These are phyloP conservation scores for Limnodromus scolopaceus DNA, from an alignment of 2,797 vertebrate species.

Conservation along the genomic window DNA sequence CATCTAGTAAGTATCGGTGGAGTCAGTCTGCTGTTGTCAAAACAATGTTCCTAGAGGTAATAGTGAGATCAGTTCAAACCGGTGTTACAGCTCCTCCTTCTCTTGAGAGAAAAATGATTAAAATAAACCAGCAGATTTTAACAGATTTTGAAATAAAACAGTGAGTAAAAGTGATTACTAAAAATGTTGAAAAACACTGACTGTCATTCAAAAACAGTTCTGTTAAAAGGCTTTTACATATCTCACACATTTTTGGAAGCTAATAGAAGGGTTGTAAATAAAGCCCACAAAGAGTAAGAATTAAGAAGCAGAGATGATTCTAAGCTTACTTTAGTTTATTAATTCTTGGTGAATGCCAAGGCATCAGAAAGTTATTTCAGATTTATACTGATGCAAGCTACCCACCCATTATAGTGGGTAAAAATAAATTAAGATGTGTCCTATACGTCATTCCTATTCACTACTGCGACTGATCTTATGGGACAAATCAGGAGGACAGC, in stretches of 20 bases:
- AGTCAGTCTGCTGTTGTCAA: neutral
- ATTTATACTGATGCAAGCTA: neutral
- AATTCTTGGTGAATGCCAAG: neutral
- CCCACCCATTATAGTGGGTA: neutral
- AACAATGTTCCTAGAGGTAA: neutral
- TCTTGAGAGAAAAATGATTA: constrained; percentile 1
- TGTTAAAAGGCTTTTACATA: constrained; percentile 64
- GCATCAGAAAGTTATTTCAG: neutral
- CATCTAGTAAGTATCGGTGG: neutral
- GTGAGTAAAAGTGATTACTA: constrained; percentile 52
- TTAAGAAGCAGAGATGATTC: neutral
- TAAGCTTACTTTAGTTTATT: neutral
- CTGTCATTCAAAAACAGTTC: constrained; percentile 51
- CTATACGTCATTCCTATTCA: neutral
- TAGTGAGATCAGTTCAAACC: neutral
- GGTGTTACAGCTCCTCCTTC: neutral
- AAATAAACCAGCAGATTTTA: constrained; percentile 45
- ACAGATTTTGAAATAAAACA: constrained; percentile 33
- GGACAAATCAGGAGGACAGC: neutral
- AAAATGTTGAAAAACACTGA: constrained; percentile 63
- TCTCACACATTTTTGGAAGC: constrained; percentile 37
- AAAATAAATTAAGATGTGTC: neutral
- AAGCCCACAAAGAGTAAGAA: constrained; percentile 14
- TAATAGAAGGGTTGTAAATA: constrained; percentile 48
- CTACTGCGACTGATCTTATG: neutral